Evolutionary conservation across 2,888 invertebrate species (phyloP).

Genomic region (Dynastes tityus): DNA sequence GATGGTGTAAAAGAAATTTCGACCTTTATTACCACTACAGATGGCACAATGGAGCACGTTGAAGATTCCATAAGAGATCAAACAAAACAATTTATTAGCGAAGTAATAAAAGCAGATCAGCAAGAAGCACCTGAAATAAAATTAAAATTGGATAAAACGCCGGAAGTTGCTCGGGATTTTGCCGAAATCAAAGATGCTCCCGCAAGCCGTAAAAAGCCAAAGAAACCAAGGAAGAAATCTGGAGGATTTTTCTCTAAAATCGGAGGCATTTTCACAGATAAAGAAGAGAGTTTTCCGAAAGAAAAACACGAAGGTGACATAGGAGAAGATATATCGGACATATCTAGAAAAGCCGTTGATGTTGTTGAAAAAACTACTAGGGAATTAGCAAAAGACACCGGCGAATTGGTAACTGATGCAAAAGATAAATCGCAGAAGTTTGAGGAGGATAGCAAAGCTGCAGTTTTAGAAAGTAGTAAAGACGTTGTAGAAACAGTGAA

Average conservation of each 20-base stretch:
- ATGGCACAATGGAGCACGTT: background rate
- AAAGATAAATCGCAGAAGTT: background rate
- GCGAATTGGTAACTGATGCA: conserved; percentile 5
- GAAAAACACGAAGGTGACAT: background rate
- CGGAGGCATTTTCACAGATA: conserved; percentile 52
- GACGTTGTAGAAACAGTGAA: conserved; percentile 25
- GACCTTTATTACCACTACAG: background rate
- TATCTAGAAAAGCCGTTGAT: too few relatives aligned
- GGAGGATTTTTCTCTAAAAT: conserved; percentile 53
- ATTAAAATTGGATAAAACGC: background rate
- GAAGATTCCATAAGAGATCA: conserved; percentile 20
- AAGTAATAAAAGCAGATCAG: conserved; percentile 8
- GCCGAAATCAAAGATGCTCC: conserved; percentile 7
- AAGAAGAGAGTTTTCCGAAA: conserved; percentile 51
- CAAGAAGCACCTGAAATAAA: background rate
- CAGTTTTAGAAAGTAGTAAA: conserved; percentile 46
- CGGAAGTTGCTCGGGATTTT: background rate
- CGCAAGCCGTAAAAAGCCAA: conserved; percentile 23
- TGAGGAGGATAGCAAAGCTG: background rate
- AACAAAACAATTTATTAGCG: conserved; percentile 14
- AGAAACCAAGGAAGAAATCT: conserved; percentile 47
- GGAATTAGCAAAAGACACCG: conserved; percentile 41
- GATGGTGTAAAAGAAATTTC: background rate
- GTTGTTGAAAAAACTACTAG: conserved; percentile 14
- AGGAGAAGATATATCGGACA: too few relatives aligned